phyloP scores from a whole-genome alignment of 2,113 vertebrate species.

The Eubucco bourcierii region DNA sequence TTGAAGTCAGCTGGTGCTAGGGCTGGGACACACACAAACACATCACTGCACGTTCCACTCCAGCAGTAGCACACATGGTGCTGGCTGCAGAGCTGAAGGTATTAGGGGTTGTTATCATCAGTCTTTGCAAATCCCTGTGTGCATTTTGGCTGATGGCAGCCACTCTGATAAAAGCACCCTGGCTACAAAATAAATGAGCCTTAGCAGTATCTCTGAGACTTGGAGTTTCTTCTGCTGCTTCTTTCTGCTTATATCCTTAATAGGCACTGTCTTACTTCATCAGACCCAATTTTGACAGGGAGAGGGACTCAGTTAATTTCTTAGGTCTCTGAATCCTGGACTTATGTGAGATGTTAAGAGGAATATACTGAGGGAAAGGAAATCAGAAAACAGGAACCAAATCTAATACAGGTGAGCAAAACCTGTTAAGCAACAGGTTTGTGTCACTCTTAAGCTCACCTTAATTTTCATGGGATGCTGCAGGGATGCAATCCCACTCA shows the following conservation, averaged over 20 bases:
- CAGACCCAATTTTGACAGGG: background rate
- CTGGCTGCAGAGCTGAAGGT: background rate
- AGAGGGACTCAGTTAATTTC: background rate
- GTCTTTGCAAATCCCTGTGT: background rate
- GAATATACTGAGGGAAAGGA: background rate
- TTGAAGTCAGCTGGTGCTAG: background rate
- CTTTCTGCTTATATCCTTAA: background rate
- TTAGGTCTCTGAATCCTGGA: background rate
- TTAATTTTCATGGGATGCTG: background rate
- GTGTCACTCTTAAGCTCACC: background rate
- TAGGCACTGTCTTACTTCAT: rapidly evolving
- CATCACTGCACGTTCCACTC: background rate
- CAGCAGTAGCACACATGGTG: background rate
- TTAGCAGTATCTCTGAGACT: background rate
- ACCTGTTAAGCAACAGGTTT: background rate
- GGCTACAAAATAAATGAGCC: background rate
- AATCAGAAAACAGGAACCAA: background rate
- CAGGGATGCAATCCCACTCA: background rate
- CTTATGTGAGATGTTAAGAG: background rate
- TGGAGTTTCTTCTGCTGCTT: background rate
- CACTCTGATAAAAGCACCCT: background rate
- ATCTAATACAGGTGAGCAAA: background rate
- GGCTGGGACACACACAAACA: background rate
- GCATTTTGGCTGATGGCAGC: background rate
- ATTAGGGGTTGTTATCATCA: background rate